Conservation (phyloP, 2,888 invertebrate species). For the Leptinotarsa tumamoca region DNA sequence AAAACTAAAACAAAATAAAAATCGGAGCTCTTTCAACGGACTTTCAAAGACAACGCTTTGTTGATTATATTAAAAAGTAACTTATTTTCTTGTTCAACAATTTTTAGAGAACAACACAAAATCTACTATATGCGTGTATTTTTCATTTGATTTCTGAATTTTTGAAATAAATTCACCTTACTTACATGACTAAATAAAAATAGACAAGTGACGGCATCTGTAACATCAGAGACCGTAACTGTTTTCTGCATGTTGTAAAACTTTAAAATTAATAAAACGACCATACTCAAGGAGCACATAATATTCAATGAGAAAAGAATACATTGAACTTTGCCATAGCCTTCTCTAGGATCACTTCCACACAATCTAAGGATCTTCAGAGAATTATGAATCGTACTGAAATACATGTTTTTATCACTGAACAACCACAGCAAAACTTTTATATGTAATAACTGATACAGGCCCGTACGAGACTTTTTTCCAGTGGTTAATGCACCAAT, state of each 20-base stretch:
- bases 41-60: no score
- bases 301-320: neutral
- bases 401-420: neutral
- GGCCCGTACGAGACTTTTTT: neutral
- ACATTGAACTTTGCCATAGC: neutral
- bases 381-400: neutral
- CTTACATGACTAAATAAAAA: constrained; percentile 2
- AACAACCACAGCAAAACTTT: neutral
- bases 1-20: no score
- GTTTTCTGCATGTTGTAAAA: neutral
- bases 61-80: no score
- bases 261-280: neutral
- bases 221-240: neutral
- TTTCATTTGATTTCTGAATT: no score
- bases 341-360: neutral
- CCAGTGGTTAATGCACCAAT: neutral
- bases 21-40: no score
- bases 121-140: neutral
- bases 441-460: neutral
- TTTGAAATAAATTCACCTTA: neutral
- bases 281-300: neutral
- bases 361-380: neutral
- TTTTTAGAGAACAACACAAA: neutral
- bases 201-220: neutral
- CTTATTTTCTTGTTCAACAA: no score